These are phyloP conservation scores for Acinonyx jubatus DNA, from an alignment of 2,113 vertebrate species.

Conservation along the genomic window DNA sequence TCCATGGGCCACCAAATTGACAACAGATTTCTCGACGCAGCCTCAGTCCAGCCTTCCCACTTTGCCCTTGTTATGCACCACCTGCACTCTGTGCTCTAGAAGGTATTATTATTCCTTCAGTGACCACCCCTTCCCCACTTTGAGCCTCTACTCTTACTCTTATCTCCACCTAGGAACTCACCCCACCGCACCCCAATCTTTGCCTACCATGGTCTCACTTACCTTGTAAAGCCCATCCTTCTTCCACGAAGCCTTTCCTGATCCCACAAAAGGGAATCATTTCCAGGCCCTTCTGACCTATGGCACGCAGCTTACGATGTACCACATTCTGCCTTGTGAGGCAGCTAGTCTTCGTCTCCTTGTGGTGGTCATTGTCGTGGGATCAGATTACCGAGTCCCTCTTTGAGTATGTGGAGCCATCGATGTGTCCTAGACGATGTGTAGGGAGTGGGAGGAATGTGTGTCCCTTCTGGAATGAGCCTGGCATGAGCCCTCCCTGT, in stretches of 20 bases:
- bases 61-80: no score
- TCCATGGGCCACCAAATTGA: fast-evolving
- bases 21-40: fast-evolving
- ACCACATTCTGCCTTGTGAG: not conserved
- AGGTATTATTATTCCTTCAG: fast-evolving
- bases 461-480: not conserved
- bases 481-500: not conserved
- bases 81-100: not conserved
- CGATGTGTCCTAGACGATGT: not conserved
- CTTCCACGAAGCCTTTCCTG: not conserved
- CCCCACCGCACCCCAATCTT: no score
- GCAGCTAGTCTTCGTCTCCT: not conserved
- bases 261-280: not conserved
- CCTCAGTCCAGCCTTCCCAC: fast-evolving
- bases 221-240: not conserved
- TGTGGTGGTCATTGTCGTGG: not conserved
- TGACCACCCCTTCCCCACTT: fast-evolving
- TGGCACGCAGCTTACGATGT: not conserved
- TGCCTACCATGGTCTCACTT: not conserved
- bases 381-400: not conserved
- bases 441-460: not conserved
- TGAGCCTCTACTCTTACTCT: not conserved
- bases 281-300: not conserved
- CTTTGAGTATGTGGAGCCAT: no score
- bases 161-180: not conserved